Conservation (phyloP, 2,113 vertebrate genomes). For the Ceuthmochares aereus region DNA sequence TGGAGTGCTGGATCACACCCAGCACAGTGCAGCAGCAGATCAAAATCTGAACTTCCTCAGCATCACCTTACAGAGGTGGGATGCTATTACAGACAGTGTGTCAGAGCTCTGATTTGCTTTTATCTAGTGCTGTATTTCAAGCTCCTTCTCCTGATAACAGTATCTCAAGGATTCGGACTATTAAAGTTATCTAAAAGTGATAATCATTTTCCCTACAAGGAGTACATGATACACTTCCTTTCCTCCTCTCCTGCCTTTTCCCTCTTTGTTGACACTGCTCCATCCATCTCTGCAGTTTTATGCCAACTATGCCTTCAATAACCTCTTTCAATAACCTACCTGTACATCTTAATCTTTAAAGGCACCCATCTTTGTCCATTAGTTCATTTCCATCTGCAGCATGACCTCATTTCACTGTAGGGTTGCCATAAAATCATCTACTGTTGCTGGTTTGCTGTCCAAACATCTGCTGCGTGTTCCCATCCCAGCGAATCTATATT, state of each 20-base stretch:
- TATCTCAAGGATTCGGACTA: slow-evolving; percentile 14
- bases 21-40: background rate
- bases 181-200: slow-evolving; percentile 6
- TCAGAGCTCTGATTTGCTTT: background rate
- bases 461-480: slow-evolving; percentile 10
- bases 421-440: slow-evolving; percentile 9
- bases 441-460: background rate
- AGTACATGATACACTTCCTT: background rate
- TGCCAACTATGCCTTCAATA: background rate
- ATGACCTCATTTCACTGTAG: slow-evolving; percentile 26
- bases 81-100: background rate
- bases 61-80: background rate
- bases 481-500: background rate
- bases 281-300: background rate
- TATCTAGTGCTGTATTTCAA: background rate
- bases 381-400: background rate
- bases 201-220: background rate
- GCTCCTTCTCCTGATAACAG: slow-evolving; percentile 18
- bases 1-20: background rate
- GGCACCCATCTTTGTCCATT: background rate
- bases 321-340: background rate
- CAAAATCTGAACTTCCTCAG: background rate
- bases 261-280: background rate
- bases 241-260: background rate
- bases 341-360: slow-evolving; percentile 2